Conservation (phyloP, 2,888 invertebrate species). For the Loripinus fragilis region DNA sequence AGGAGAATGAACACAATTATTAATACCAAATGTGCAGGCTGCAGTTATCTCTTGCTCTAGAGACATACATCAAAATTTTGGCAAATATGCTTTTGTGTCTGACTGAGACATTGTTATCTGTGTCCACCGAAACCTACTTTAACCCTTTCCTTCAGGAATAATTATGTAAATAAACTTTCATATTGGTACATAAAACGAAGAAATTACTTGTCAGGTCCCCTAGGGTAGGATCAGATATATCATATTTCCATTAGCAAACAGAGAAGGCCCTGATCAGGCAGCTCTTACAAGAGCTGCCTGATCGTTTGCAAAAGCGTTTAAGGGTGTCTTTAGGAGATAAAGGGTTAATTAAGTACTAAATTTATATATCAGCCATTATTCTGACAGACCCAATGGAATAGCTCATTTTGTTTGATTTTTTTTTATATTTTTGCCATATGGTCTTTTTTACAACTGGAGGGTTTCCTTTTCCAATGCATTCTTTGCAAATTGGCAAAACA, state of each 20-base stretch:
- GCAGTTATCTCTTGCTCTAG: constrained; percentile 1
- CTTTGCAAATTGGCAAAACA: constrained; percentile 21
- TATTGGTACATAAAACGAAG: no score
- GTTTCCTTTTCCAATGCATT: background rate
- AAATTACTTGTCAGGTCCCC: no score
- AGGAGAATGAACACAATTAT: background rate
- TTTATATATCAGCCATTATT: background rate
- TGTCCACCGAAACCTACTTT: background rate
- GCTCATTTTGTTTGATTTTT: constrained; percentile 7
- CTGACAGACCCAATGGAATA: background rate
- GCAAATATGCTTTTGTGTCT: background rate
- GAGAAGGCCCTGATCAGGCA: no score
- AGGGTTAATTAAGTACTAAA: background rate
- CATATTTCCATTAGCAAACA: no score
- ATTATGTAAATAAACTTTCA: no score
- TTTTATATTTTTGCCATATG: constrained; percentile 16
- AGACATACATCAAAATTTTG: background rate
- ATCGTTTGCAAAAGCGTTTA: background rate
- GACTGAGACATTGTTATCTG: background rate
- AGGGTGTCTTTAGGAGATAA: no score
- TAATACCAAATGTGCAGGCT: background rate
- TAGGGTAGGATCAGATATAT: no score
- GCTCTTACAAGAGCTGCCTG: no score
- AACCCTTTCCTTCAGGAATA: no score
- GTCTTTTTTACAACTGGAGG: background rate